Conservation (phyloP, 2,888 invertebrate genomes). For the Agrochola macilenta region DNA sequence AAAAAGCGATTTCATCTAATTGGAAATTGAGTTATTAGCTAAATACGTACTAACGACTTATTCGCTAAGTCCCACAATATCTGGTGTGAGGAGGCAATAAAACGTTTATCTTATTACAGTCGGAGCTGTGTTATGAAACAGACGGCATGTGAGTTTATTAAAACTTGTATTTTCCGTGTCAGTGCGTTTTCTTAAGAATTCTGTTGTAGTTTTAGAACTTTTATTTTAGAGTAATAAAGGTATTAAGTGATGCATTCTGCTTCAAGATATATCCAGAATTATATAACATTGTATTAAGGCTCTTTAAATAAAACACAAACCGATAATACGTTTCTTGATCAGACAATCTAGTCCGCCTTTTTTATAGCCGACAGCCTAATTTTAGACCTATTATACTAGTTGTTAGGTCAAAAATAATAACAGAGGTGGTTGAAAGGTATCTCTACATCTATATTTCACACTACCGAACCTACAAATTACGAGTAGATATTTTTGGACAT, state of each 20-base stretch:
- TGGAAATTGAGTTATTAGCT: slow-evolving; percentile 76
- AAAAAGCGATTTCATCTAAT: slow-evolving; percentile 78
- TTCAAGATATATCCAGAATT: not conserved
- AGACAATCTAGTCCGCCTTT: not conserved
- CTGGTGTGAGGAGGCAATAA: slow-evolving; percentile 57
- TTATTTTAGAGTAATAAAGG: slow-evolving; percentile 5
- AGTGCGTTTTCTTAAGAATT: slow-evolving; percentile 34
- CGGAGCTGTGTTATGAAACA: slow-evolving; percentile 54
- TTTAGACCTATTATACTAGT: slow-evolving; percentile 12
- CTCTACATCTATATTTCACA: slow-evolving; percentile 7
- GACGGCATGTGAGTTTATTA: slow-evolving; percentile 55
- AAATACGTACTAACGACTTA: slow-evolving; percentile 64
- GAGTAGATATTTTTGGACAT: slow-evolving; percentile 23
- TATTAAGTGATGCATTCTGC: not conserved
- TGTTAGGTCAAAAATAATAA: slow-evolving; percentile 33
- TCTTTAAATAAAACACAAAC: not conserved
- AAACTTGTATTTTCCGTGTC: slow-evolving; percentile 46
- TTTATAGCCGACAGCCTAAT: not conserved
- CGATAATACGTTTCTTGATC: not conserved
- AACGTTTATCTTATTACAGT: slow-evolving; percentile 52
- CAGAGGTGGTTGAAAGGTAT: not conserved
- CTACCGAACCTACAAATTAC: not conserved
- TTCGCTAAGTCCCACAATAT: slow-evolving; percentile 64
- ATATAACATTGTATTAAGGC: not conserved
- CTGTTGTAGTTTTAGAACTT: slow-evolving; percentile 10